Percentiles rank a stretch among this genome's conserved stretches.
These are phyloP conservation scores for Rosalia funebris DNA, from an alignment of 2,888 invertebrate species.

Conservation along the genomic window DNA sequence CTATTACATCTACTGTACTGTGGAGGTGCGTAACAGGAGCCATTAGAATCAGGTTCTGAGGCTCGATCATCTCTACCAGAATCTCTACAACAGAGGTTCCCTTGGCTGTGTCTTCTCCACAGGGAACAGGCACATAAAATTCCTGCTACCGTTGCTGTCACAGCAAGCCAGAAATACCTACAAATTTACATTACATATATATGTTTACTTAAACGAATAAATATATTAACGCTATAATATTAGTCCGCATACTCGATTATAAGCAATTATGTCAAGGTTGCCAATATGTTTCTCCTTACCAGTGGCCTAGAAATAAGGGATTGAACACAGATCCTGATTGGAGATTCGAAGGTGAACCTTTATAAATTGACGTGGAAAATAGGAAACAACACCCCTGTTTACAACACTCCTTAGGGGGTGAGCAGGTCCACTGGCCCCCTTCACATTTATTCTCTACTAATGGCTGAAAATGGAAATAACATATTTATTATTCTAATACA, in stretches of 20 bases:
- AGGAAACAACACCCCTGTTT: conserved; percentile 69
- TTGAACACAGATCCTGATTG: conserved; percentile 70
- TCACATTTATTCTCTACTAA: conserved; percentile 70
- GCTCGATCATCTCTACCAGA: conserved; percentile 67
- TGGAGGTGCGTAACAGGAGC: conserved; percentile 84
- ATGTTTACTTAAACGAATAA: too few species aligned
- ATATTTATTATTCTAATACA: too few species aligned
- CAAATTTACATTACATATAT: too few species aligned
- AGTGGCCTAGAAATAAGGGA: conserved; percentile 75
- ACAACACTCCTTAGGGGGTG: conserved; percentile 81
- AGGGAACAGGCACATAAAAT: conserved; percentile 76
- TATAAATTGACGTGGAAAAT: conserved; percentile 43
- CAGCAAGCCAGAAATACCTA: conserved; percentile 66
- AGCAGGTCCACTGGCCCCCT: conserved; percentile 74
- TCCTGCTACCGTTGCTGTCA: conserved; percentile 76
- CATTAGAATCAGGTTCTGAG: conserved; percentile 80
- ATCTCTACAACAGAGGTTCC: conserved; percentile 57
- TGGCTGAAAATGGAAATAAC: conserved; percentile 62
- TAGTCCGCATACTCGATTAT: too few species aligned
- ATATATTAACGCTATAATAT: too few species aligned
- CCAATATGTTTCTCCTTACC: conserved; percentile 65
- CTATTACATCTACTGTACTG: conserved; percentile 87
- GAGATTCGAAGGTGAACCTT: conserved; percentile 53
- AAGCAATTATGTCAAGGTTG: neutral
- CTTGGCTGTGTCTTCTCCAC: conserved; percentile 69